Evolutionary conservation across 92 coral and sea anemone species (phyloP).

Genomic region (Paragorgia papillata): DNA sequence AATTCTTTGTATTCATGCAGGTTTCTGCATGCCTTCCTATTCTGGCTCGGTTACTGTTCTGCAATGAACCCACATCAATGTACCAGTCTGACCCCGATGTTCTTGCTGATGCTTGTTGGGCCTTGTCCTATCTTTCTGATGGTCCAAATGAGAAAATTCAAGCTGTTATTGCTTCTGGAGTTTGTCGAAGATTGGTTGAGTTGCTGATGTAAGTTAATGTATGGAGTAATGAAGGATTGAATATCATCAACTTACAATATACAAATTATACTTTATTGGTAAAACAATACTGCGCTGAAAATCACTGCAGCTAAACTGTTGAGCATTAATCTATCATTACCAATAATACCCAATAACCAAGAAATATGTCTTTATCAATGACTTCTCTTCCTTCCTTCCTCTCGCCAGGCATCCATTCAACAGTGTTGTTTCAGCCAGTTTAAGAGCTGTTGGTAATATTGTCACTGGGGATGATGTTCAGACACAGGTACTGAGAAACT

Average conservation of each 20-base stretch:
- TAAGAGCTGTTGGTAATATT: slow-evolving; percentile 97
- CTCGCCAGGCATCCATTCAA: slow-evolving; percentile 87
- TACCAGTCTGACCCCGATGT: slow-evolving; percentile 78
- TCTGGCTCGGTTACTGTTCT: slow-evolving; percentile 81
- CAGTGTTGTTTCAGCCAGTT: slow-evolving; percentile 92
- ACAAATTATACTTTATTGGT: no score
- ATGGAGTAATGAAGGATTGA: no score
- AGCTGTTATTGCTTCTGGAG: slow-evolving; percentile 99
- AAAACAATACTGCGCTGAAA: no score
- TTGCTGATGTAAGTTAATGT: slow-evolving; percentile 86
- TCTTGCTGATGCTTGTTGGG: slow-evolving; percentile 96
- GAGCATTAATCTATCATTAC: no score
- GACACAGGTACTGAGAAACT: slow-evolving; percentile 89
- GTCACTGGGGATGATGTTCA: slow-evolving; percentile 99
- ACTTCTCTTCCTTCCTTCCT: background rate
- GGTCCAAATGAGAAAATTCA: slow-evolving; percentile 99
- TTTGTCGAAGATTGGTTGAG: slow-evolving; percentile 95
- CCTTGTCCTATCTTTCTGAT: slow-evolving; percentile 91
- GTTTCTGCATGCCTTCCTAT: slow-evolving; percentile 92
- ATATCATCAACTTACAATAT: no score
- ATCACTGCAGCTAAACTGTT: no score
- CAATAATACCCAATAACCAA: no score
- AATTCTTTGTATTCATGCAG: slow-evolving; percentile 42
- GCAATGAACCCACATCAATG: slow-evolving; percentile 45
- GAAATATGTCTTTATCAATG: no score